phyloP scores from a whole-genome alignment of 1,140 invertebrate genomes.

The Trichomalopsis sarcophagae region DNA sequence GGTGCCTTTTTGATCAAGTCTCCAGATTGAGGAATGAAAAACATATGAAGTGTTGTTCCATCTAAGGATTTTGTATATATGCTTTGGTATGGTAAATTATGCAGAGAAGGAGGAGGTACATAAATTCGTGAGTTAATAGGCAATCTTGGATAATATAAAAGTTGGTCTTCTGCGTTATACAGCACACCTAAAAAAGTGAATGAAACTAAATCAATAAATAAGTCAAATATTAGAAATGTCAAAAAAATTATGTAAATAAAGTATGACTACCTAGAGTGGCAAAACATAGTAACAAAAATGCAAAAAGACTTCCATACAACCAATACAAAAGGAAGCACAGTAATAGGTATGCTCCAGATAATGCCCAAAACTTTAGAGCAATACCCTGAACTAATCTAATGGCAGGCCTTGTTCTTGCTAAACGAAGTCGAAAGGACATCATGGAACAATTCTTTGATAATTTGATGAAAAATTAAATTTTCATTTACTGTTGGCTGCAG shows the following conservation, averaged over 20 bases:
- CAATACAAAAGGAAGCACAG: conserved; percentile 86
- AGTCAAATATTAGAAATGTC: neutral
- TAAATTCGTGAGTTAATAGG: conserved; percentile 90
- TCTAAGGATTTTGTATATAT: conserved; percentile 86
- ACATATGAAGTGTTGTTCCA: conserved; percentile 88
- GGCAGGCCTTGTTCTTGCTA: conserved; percentile 60
- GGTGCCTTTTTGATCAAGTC: conserved; percentile 80
- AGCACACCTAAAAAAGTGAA: conserved; percentile 80
- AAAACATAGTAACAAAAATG: conserved; percentile 81
- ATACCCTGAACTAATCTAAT: conserved; percentile 64
- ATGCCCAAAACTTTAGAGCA: conserved; percentile 75
- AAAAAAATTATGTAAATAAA: conserved; percentile 55
- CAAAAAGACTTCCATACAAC: conserved; percentile 85
- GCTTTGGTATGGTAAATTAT: conserved; percentile 90
- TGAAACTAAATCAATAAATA: neutral
- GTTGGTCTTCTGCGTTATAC: conserved; percentile 89
- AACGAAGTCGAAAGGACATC: conserved; percentile 66
- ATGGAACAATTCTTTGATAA: neutral
- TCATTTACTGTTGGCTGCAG: neutral
- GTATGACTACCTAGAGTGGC: conserved; percentile 80
- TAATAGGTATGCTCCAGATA: conserved; percentile 78
- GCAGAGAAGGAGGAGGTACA: conserved; percentile 88
- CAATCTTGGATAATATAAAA: conserved; percentile 92
- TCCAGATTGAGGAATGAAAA: conserved; percentile 88
- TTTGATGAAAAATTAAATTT: neutral